A percentile compares a stretch with the other conserved stretches of the same genome.
These are phyloP conservation scores for Chrysemys picta DNA, from an alignment of 2,113 vertebrate genomes.

Conservation along the genomic window DNA sequence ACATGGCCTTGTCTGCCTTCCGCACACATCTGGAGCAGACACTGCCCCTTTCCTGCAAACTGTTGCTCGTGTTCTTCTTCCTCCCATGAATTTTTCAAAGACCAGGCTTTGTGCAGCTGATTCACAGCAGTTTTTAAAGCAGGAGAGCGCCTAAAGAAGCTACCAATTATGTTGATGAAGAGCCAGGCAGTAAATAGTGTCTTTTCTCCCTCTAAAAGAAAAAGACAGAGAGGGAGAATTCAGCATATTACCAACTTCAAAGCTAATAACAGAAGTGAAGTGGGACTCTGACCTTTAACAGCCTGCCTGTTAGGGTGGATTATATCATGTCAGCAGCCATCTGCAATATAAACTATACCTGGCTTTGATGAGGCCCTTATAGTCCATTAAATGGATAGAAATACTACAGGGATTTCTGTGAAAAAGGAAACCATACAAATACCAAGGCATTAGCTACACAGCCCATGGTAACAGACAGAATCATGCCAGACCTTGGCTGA, in stretches of 20 bases:
- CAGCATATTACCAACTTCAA: slow-evolving; percentile 72
- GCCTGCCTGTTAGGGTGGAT: slow-evolving; percentile 69
- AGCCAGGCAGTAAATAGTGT: slow-evolving; percentile 68
- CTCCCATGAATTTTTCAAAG: slow-evolving; percentile 38
- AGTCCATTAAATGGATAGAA: slow-evolving; percentile 63
- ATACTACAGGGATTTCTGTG: slow-evolving; percentile 20
- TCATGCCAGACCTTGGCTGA: background rate
- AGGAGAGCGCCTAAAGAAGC: slow-evolving; percentile 39
- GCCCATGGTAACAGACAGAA: background rate
- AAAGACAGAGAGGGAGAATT: slow-evolving; percentile 42
- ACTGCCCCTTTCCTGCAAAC: background rate
- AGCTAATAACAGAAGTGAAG: slow-evolving; percentile 74
- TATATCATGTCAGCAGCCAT: slow-evolving; percentile 72
- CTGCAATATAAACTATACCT: slow-evolving; percentile 74
- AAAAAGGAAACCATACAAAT: slow-evolving; percentile 42
- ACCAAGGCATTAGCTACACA: background rate
- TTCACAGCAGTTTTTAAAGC: slow-evolving; percentile 56
- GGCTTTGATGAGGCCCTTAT: slow-evolving; percentile 72
- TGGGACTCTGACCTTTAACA: slow-evolving; percentile 74
- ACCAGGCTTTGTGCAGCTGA: slow-evolving; percentile 63
- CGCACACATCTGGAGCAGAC: slow-evolving; percentile 61
- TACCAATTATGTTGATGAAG: slow-evolving; percentile 74
- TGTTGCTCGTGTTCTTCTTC: background rate
- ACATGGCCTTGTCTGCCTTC: slow-evolving; percentile 5
- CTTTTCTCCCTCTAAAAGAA: slow-evolving; percentile 56